Evolutionary conservation across 1,140 invertebrate species (phyloP).

Genomic region (Cheumatopsyche charites): DNA sequence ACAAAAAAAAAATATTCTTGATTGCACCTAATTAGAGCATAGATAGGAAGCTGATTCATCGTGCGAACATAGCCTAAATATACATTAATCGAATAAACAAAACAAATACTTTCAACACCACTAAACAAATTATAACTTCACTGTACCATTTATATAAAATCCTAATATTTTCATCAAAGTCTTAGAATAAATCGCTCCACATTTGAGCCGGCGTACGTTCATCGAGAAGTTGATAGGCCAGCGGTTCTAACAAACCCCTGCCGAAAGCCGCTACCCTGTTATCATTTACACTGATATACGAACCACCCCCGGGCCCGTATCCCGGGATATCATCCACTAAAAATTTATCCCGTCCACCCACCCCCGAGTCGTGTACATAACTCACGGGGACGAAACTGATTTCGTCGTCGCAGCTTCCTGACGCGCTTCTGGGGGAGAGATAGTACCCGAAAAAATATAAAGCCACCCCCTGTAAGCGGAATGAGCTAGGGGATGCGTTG

Average conservation of each 20-base stretch:
- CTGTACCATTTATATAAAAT: too few species aligned
- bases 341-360: slow-evolving; percentile 39
- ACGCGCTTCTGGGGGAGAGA: slow-evolving; percentile 13
- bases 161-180: too few species aligned
- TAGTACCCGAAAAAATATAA: background rate
- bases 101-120: too few species aligned
- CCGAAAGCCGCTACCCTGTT: slow-evolving; percentile 36
- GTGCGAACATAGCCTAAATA: too few species aligned
- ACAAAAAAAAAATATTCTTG: too few species aligned
- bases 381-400: slow-evolving; percentile 38
- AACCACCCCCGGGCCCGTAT: slow-evolving; percentile 23
- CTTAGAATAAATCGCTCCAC: too few species aligned
- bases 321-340: slow-evolving; percentile 43
- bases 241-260: slow-evolving; percentile 32
- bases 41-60: too few species aligned
- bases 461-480: background rate
- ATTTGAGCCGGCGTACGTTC: slow-evolving; percentile 14
- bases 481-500: too few species aligned
- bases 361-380: slow-evolving; percentile 31
- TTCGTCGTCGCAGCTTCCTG: slow-evolving; percentile 40
- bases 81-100: too few species aligned
- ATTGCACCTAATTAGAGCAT: too few species aligned
- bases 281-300: slow-evolving; percentile 45
- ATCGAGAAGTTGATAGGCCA: slow-evolving; percentile 32
- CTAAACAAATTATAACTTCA: too few species aligned